Evolutionary conservation across 2,888 invertebrate genomes (phyloP), one percentile per base, ranked within the genome.

Genomic region (Clanis bilineata): DNA sequence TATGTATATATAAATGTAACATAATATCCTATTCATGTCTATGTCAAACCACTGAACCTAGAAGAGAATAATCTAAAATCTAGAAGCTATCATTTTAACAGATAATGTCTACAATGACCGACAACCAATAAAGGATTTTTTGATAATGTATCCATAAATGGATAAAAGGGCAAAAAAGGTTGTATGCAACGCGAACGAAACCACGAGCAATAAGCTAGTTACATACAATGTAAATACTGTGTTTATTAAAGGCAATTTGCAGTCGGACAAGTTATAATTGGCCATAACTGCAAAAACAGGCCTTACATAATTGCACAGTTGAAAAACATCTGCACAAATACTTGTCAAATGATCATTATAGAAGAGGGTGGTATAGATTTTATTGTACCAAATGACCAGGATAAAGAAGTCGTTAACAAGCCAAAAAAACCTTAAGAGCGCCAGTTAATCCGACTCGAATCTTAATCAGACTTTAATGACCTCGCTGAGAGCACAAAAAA

Each of bases 371-470:
- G 73, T 72, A 70, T 63, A 67, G 63, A 74, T 74, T 77, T 68
- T 72, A 74, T 74, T 74, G 71, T 63, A 62, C 64, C 45, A 63
- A 71, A 68, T 62, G 66, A 66, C 60, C 59, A 66, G 73, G 73
- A 81, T 80, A 82, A 80, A 72, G 71, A 75, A 78, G 80, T 77
- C 82, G 81, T 85, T 86, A 85, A 77, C 77, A 77, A 74, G 67
- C 72, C 67, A 68, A 76, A 75, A 78, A 75, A 76, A 74, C 70
- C 70, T 77, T 79, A 80, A 83, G 80, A 74, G 76, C 71, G 65
- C 71, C 72, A 74, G 77, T 76, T 80, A 83, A 86, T 83, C 81
- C 79, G 64, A 67, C 67, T 73, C 62, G 83, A 83, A 83, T 86
- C 71, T 80, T 85, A 84, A 88, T 79, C 79, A 85, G 79, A 62